Base-by-base conservation (phyloP, 2,888 invertebrate genomes). In the Melangyna quadrimaculata region DNA sequence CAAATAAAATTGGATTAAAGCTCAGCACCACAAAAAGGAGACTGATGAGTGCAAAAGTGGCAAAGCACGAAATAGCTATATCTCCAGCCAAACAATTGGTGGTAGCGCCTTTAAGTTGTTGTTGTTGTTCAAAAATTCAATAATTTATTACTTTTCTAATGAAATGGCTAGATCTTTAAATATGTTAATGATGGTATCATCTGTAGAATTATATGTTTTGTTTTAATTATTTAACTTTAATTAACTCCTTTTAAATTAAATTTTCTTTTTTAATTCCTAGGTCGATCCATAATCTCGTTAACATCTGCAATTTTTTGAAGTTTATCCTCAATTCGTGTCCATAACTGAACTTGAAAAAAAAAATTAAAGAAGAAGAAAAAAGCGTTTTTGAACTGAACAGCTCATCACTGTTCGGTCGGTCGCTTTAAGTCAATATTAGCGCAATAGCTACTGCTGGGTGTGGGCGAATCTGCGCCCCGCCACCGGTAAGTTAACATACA, bases 391-490 rank as follows among this genome's bases (percentile, higher is more conserved):
- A 75, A 83, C 88, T 89, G 88, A 89, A 89, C 89, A 89, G 90
- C 87, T 87, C 67, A 83, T 88, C 87, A 90, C 90, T 90, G 90
- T 89, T 90, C 89, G 89, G 89, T 88, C 88, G 59, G 80, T 75
- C 87, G 86, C 88, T 87, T 88, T 88, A 90, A 89, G 89, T 91
- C 92, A 92, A 92, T 92, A 92, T 92, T 92, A 92, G 92, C 89
- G 91, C 92, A 89, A 91, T 92, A 89, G 91, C 92, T 89, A 90
- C 92, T 89, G 91, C 91, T 90, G 92, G 92, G 92, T 92, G 92
- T 91, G 92, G 92, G 92, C 92, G 92, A 92, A 92, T 92, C 90
- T 92, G 92, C 92, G 92, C 92, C 92, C 92, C 92, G 90, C 92
- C 92, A 89, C 92, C 91, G 91, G 92, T 92, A 91, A 92, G 91